Base-by-base conservation (phyloP, 2,113 vertebrate species). In the Sakesphorus luctuosus region DNA sequence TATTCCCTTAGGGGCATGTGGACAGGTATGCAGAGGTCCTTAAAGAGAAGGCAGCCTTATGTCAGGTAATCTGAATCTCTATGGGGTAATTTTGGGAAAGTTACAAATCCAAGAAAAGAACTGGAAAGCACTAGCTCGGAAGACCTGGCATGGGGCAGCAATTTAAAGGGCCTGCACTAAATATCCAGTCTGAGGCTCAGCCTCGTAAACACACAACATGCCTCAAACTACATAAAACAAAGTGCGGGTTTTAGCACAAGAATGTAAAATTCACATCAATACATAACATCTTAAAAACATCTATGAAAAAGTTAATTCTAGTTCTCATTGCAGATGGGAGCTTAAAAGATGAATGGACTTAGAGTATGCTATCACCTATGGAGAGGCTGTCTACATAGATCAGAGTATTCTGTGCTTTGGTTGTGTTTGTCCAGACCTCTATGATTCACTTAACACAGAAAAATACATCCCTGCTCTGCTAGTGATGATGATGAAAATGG, bases 141-240 rank as follows among this genome's bases (percentile, higher is more conserved):
- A 74, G 31, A 62, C 14, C 14, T 17, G 11, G 21, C 18, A 40
- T 0, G 3, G 63, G 17, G 13, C 3, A 55, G 31, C 0, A 3
- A 53, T 74, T 77, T 65, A 40, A 87, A 78, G 15, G 9, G 18
- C 10, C 5, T 46, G 17, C 14, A 28, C 25, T 71, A 28, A 36
- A 79, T 80, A 62, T 28, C 13, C 59, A 40, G 13, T 38, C 65
- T 12, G 2, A 24, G 36, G 12, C 28, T 33, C 50, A 66, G 28
- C 23, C 73, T 62, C 11, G 53, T 10, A 78, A 88, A 11, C 23
- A 35, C 18, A 11, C 9, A 18, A 16, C 4, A 11, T 3, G 8
- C 18, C 25, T 63, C 24, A 67, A 92, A 74, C 1, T 21, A 3
- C 20, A 19, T 56, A 78, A 63, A 84, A 58, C 13, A 59, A 53